Conservation (phyloP, 1,140 invertebrate genomes). For the Eurosta solidaginis region DNA sequence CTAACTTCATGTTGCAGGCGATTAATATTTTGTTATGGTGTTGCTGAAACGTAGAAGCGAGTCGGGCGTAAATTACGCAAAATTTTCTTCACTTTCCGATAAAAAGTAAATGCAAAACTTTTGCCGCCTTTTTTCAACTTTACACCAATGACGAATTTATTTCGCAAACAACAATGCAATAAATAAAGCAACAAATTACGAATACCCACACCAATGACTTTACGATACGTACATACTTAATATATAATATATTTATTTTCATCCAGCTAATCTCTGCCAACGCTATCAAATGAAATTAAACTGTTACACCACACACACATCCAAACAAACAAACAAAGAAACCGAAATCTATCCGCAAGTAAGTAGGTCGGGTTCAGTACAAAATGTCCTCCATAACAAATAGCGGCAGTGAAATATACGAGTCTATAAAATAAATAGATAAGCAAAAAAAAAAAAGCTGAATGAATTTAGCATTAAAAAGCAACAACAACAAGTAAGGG, state of each 20-base stretch:
- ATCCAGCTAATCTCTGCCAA: neutral
- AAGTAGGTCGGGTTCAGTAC: neutral
- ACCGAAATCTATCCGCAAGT: neutral
- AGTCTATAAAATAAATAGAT: slow-evolving; percentile 26
- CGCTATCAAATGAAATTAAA: neutral
- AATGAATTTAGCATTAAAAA: neutral
- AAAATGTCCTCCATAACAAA: slow-evolving; percentile 21
- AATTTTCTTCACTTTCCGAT: slow-evolving; percentile 20
- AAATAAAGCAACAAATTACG: neutral
- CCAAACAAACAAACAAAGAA: too few relatives aligned
- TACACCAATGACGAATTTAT: slow-evolving; percentile 26
- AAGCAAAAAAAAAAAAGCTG: neutral
- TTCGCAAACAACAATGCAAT: too few relatives aligned
- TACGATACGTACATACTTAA: neutral
- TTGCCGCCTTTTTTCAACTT: slow-evolving; percentile 7
- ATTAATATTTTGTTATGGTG: neutral
- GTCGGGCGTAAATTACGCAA: slow-evolving; percentile 1
- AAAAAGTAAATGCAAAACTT: neutral
- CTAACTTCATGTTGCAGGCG: neutral
- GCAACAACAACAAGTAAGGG: neutral
- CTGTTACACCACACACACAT: too few relatives aligned
- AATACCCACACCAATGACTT: neutral
- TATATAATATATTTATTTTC: neutral
- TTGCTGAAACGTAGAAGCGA: too few relatives aligned
- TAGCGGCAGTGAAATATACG: slow-evolving; percentile 4